phyloP scores from a whole-genome alignment of 2,113 vertebrate genomes.

The Entosphenus tridentatus region DNA sequence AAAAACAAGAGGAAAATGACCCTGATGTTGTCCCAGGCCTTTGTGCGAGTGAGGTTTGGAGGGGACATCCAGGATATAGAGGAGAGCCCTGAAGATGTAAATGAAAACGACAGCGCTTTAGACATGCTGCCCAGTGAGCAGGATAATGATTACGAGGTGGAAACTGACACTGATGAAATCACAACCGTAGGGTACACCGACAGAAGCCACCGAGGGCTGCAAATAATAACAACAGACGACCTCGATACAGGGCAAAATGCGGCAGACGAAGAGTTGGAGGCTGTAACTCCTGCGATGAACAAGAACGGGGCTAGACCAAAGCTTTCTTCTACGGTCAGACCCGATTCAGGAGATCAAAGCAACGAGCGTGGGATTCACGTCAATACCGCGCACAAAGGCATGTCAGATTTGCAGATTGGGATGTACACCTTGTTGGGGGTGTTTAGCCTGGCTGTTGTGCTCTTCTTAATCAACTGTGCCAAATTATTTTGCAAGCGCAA shows the following conservation, averaged over 20 bases:
- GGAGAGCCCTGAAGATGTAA: background rate
- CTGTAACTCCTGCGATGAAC: background rate
- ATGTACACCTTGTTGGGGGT: slow-evolving; percentile 5
- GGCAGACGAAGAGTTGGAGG: background rate
- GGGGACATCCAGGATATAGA: background rate
- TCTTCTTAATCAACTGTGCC: background rate
- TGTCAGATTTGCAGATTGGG: slow-evolving; percentile 4
- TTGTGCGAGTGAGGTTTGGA: background rate
- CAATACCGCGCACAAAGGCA: background rate
- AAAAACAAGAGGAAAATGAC: slow-evolving; percentile 2
- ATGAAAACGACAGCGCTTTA: background rate
- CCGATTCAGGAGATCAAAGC: background rate
- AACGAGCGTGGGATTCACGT: background rate
- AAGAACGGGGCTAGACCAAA: background rate
- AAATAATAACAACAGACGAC: no score
- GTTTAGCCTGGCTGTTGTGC: background rate
- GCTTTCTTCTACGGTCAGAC: background rate
- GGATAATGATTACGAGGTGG: background rate
- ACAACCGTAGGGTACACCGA: background rate
- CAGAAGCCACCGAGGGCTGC: background rate
- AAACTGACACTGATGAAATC: background rate
- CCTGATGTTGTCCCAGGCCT: background rate
- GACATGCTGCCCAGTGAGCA: background rate
- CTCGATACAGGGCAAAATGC: background rate
- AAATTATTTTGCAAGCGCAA: background rate